Evolutionary conservation across 2,113 vertebrate genomes (phyloP), one percentile per base, ranked within the genome.

Genomic region (Heterotis niloticus): DNA sequence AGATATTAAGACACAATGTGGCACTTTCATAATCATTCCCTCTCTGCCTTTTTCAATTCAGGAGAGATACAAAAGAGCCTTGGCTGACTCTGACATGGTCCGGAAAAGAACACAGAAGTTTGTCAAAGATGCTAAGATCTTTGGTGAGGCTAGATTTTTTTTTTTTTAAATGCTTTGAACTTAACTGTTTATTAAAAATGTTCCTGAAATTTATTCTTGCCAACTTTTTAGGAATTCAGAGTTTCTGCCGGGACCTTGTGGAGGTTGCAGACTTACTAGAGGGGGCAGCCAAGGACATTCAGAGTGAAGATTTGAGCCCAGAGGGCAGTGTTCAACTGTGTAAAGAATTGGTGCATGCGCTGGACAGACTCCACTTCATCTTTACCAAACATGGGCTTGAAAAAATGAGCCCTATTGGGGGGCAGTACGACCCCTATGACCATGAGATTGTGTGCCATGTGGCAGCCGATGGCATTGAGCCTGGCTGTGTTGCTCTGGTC

Each of bases 71-170:
- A 85, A 90, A 73, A 92, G 81, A 82, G 93, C 93, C 34, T 10
- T 94, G 60, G 90, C 92, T 4, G 93, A 95, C 72, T 92, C 93
- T 0, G 93, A 94, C 82, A 92, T 90, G 4, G 92, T 95, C 82
- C 89, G 92, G 28, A 92, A 89, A 83, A 90, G 92, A 82, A 95
- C 94, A 0, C 92, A 95, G 85, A 96, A 95, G 86, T 95, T 94
- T 91, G 94, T 96, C 51, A 92, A 95, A 88, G 95, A 95, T 24
- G 95, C 94, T 81, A 96, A 96, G 82, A 81, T 93, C 81, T 96
- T 95, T 89, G 95, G 95, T 95, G 86, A 91, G 89, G 79, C 0
- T 10, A 1, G 11, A 7, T 72, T 80, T 52, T 44, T 81, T 20
- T 20, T 66, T 66, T 3, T 66, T 23, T 12, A 66, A 66, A 62